Evolutionary conservation across 2,113 vertebrate species (phyloP), one percentile per base, ranked within the genome.

Genomic region (Cynopterus brachyotis): DNA sequence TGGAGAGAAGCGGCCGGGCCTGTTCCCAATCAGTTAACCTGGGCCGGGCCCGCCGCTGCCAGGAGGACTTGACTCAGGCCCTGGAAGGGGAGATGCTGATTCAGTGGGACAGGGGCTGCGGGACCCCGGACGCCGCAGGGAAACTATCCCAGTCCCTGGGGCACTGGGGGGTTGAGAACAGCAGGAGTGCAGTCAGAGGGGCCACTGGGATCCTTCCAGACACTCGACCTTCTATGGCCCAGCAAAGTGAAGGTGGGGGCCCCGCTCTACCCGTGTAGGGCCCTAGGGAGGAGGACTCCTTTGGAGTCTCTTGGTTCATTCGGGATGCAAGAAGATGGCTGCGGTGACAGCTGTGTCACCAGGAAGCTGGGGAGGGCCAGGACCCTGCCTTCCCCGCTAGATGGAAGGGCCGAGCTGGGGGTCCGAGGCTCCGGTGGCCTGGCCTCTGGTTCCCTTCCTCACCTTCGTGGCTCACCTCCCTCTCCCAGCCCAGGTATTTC

Each of bases 1-100:
- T 75, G 88, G 81, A 94, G 89, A 94, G 90, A 96, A 94, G 93
- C 37, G 7, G 94, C 93, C 89, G 76, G 69, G 84, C 89, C 97
- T 96, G 92, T 96, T 98, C 88, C 96, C 95, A 73, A 35, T 96
- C 94, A 92, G 92, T 96, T 96, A 83, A 72, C 94, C 93, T 15
- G 73, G 87, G 87, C 92, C 66, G 37, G 95, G 95, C 79, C 75
- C 90, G 91, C 64, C 30, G 2, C 83, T 28, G 3, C 76, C 94
- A 67, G 59, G 93, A 47, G 89, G 92, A 88, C 70, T 91, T 95
- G 93, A 93, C 91, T 96, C 75, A 30, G 60, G 67, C 55, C 42
- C 47, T 32, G 30, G 67, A 45, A 64, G 50, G 50, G 35, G 47
- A 93, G 62, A 22, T 10, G 91, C 35, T 84, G 50, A 59, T 26